Percentiles rank a stretch among this genome's conserved stretches.
Evolutionary conservation across 2,888 invertebrate species (phyloP).

Genomic region (Antitype chi): DNA sequence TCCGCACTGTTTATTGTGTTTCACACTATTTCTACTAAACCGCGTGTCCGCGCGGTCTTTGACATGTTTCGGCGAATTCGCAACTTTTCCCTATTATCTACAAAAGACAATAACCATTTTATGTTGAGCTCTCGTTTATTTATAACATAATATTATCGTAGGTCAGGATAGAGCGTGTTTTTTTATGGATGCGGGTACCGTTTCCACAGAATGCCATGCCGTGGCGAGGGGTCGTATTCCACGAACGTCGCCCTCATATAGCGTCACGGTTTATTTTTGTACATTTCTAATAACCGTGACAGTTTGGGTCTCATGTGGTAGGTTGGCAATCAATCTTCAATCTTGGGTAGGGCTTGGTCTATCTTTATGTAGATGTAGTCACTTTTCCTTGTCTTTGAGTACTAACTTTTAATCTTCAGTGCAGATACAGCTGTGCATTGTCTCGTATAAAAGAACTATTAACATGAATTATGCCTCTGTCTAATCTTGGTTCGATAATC

Average conservation of each 20-base stretch:
- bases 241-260: slow-evolving; percentile 66
- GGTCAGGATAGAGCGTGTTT: slow-evolving; percentile 64
- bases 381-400: neutral
- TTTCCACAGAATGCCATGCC: slow-evolving; percentile 67
- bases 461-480: neutral
- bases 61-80: slow-evolving; percentile 68
- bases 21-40: slow-evolving; percentile 62
- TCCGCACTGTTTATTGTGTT: slow-evolving; percentile 42
- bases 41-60: slow-evolving; percentile 65
- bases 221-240: slow-evolving; percentile 65
- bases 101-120: slow-evolving; percentile 51
- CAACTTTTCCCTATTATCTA: slow-evolving; percentile 61
- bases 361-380: slow-evolving; percentile 6
- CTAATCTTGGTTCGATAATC: neutral
- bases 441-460: neutral
- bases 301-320: slow-evolving; percentile 19
- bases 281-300: slow-evolving; percentile 50
- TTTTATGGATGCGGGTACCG: slow-evolving; percentile 63
- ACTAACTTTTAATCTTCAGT: neutral
- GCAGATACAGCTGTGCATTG: neutral
- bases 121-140: slow-evolving; percentile 55
- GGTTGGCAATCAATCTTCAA: slow-evolving; percentile 41
- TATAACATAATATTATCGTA: slow-evolving; percentile 46
- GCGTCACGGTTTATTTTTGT: slow-evolving; percentile 66
- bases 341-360: slow-evolving; percentile 26